Evolutionary conservation across 2,113 vertebrate species (phyloP).

Genomic region (Aspiorhynchus laticeps): DNA sequence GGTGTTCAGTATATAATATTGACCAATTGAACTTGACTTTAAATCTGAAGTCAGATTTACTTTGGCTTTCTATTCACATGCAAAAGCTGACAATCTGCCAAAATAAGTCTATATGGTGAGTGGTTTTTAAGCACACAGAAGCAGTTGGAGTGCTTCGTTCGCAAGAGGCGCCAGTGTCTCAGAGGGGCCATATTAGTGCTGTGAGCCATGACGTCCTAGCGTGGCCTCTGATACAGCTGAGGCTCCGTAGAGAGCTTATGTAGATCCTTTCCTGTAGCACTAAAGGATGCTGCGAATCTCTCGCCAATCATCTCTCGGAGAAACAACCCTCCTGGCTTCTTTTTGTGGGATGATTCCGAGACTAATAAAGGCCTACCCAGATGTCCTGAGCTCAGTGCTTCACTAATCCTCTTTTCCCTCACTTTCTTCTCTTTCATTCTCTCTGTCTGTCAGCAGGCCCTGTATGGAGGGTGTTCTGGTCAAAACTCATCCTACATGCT

Average conservation of each 20-base stretch:
- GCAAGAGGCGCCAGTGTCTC: slow-evolving; percentile 10
- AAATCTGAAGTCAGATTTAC: neutral
- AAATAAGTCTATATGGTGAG: slow-evolving; percentile 8
- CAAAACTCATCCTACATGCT: neutral
- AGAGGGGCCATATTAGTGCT: slow-evolving; percentile 29
- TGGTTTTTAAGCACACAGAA: slow-evolving; percentile 30
- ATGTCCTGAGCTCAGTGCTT: slow-evolving; percentile 48
- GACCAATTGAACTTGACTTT: neutral
- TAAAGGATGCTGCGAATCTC: slow-evolving; percentile 44
- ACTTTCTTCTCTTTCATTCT: slow-evolving; percentile 21
- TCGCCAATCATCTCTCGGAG: slow-evolving; percentile 48
- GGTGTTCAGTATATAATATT: neutral
- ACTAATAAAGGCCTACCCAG: slow-evolving; percentile 57
- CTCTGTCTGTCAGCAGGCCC: neutral
- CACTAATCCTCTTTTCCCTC: slow-evolving; percentile 57
- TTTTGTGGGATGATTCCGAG: slow-evolving; percentile 46
- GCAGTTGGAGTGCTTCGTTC: slow-evolving; percentile 52
- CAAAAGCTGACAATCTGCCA: neutral
- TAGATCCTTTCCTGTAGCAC: slow-evolving; percentile 36
- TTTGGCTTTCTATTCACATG: neutral
- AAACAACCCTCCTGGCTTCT: slow-evolving; percentile 42
- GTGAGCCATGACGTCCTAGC: slow-evolving; percentile 36
- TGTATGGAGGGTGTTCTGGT: slow-evolving; percentile 26
- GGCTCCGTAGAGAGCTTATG: slow-evolving; percentile 36
- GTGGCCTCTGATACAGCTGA: slow-evolving; percentile 17